Conservation (phyloP, 2,113 vertebrate species). For the Steatornis caripensis region DNA sequence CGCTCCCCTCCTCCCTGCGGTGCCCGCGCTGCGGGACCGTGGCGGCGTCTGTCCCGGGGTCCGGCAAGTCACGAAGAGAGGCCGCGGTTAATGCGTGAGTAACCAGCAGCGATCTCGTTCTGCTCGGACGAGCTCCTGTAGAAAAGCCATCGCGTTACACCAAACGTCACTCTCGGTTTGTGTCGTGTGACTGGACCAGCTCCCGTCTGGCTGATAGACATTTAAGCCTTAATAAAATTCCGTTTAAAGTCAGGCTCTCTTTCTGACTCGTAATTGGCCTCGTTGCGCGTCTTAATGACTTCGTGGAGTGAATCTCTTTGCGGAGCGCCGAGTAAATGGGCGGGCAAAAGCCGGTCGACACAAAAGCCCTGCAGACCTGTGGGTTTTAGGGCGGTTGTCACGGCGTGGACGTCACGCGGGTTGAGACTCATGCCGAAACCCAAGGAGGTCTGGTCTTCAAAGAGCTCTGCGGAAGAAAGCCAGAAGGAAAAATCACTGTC, state of each 20-base stretch:
- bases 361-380: fast-evolving
- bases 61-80: background rate
- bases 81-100: background rate
- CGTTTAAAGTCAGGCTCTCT: background rate
- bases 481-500: background rate
- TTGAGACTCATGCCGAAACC: background rate
- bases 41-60: background rate
- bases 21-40: background rate
- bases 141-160: background rate
- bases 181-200: background rate
- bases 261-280: background rate
- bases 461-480: background rate
- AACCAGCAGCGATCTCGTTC: background rate
- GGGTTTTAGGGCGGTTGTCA: too few relatives aligned
- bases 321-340: background rate
- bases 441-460: background rate
- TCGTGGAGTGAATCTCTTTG: background rate
- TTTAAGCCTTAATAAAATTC: conserved; percentile 67
- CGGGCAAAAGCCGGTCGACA: background rate
- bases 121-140: background rate
- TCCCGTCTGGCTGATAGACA: conserved; percentile 35
- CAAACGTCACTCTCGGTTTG: background rate
- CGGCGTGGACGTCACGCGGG: fast-evolving
- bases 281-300: background rate
- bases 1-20: background rate